phyloP scores from a whole-genome alignment of 1,140 invertebrate genomes.

The Steinernema khuongi region DNA sequence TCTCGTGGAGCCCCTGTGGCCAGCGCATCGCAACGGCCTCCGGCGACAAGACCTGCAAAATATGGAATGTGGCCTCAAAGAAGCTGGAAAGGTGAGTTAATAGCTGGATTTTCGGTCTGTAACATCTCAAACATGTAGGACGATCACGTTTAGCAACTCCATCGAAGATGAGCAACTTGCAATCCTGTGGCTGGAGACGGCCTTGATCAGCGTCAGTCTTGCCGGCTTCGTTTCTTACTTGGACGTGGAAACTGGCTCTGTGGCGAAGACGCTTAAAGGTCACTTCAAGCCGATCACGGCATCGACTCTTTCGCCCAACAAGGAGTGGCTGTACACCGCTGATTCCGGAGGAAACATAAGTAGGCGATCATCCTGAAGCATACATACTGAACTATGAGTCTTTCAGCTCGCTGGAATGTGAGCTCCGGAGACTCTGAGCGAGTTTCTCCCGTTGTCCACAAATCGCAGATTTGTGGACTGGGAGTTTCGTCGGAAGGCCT shows the following conservation, averaged over 20 bases:
- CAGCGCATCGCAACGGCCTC: constrained; percentile 84
- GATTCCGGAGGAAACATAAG: constrained; percentile 88
- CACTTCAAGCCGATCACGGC: constrained; percentile 97
- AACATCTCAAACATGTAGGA: constrained; percentile 36
- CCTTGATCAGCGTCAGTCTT: constrained; percentile 77
- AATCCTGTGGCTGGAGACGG: constrained; percentile 83
- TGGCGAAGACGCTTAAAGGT: constrained; percentile 76
- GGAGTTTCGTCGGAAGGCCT: constrained; percentile 65
- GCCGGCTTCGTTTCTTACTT: constrained; percentile 92
- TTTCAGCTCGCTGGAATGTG: constrained; percentile 71
- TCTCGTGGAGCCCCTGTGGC: constrained; percentile 78
- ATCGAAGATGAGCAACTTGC: constrained; percentile 71
- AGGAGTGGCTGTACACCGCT: constrained; percentile 77
- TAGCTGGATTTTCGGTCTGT: constrained; percentile 65
- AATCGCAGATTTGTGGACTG: constrained; percentile 88
- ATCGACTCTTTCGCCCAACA: constrained; percentile 73
- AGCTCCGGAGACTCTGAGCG: constrained; percentile 69
- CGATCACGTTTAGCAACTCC: constrained; percentile 46
- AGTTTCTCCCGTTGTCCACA: constrained; percentile 75
- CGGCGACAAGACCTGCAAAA: constrained; percentile 91
- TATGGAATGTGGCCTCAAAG: constrained; percentile 78
- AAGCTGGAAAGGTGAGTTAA: constrained; percentile 65
- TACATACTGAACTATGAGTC: background rate
- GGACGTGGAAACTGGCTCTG: constrained; percentile 76
- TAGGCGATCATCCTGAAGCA: constrained; percentile 35